Evolutionary conservation across 2,888 invertebrate genomes (phyloP).

Genomic region (Monochamus alternatus): DNA sequence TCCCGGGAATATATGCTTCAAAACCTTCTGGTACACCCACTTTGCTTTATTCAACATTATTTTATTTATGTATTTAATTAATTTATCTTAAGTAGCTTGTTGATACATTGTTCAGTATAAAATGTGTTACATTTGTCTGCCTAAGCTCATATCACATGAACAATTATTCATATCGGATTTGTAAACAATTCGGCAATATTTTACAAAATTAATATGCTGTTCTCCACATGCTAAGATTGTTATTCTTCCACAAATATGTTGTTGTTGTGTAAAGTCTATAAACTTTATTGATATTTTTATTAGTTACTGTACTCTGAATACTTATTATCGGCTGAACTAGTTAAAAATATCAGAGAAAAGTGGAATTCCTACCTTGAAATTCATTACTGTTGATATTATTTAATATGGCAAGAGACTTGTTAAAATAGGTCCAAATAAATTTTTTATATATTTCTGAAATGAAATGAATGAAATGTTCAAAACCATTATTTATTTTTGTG

Average conservation of each 20-base stretch:
- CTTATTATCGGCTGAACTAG: constrained; percentile 32
- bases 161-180: neutral
- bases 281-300: constrained; percentile 15
- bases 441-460: constrained; percentile 31
- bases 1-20: too few species aligned
- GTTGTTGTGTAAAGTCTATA: constrained; percentile 8
- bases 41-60: too few species aligned
- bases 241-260: constrained; percentile 25
- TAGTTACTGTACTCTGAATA: constrained; percentile 26
- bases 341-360: constrained; percentile 30
- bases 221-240: constrained; percentile 6
- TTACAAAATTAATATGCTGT: constrained; percentile 7
- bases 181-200: constrained; percentile 19
- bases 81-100: too few species aligned
- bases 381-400: constrained; percentile 20
- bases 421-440: constrained; percentile 28
- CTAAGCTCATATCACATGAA: neutral
- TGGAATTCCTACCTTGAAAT: constrained; percentile 24
- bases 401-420: constrained; percentile 20
- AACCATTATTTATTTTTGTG: neutral
- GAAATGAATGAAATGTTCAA: neutral
- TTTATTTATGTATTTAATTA: too few species aligned
- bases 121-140: too few species aligned
- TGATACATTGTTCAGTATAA: too few species aligned
- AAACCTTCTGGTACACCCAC: too few species aligned